These are phyloP conservation scores for Agrochola macilenta DNA, from an alignment of 2,888 invertebrate genomes.

Conservation along the genomic window DNA sequence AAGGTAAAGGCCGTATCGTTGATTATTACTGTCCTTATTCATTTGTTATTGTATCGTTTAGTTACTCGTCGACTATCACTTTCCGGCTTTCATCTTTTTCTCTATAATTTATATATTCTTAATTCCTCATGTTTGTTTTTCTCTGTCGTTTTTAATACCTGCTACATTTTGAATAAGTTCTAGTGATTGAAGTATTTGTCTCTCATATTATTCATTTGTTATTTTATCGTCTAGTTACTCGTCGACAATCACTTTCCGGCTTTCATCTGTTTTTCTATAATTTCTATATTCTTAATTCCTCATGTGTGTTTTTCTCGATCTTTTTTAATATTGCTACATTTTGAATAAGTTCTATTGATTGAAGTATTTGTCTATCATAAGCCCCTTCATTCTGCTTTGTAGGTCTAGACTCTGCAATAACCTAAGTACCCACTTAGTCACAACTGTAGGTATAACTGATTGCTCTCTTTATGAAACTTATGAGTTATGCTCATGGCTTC, in stretches of 20 bases:
- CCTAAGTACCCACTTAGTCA: neutral
- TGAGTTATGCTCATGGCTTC: neutral
- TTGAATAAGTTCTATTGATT: neutral
- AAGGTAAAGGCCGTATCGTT: neutral
- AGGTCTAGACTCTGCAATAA: neutral
- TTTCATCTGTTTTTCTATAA: neutral
- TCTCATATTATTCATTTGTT: neutral
- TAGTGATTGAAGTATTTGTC: no score
- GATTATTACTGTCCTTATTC: neutral
- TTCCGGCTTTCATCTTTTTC: neutral
- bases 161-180: neutral
- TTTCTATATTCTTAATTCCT: neutral
- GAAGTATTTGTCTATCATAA: neutral
- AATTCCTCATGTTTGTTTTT: neutral
- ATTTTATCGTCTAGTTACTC: neutral
- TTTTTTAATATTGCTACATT: no score
- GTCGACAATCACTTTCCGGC: neutral
- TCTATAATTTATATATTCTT: neutral
- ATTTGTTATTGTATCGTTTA: neutral
- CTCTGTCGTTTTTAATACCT: neutral
- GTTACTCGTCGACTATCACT: neutral
- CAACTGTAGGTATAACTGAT: neutral
- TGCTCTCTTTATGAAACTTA: neutral
- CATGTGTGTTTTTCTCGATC: neutral
- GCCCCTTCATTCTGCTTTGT: neutral